Conservation (phyloP, 1,140 invertebrate species). For the Aphaenogaster floridana region DNA sequence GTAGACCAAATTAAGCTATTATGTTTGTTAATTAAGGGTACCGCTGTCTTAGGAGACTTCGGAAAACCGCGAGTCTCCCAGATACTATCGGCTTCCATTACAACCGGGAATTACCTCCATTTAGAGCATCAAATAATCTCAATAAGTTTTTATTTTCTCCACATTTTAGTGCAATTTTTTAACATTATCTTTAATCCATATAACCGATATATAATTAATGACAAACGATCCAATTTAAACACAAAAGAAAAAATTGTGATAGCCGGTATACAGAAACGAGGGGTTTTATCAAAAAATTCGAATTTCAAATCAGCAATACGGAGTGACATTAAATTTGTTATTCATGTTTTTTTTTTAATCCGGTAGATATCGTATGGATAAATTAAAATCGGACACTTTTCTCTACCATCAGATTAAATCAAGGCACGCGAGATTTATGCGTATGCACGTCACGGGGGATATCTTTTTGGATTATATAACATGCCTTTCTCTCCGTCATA, state of each 20-base stretch:
- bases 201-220: background rate
- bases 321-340: conserved; percentile 19
- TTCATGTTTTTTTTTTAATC: conserved; percentile 15
- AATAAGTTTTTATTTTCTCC: background rate
- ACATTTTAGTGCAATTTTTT: background rate
- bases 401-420: conserved; percentile 37
- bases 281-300: background rate
- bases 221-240: background rate
- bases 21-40: conserved; percentile 64
- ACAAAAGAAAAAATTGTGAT: background rate
- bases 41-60: conserved; percentile 43
- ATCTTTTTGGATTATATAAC: conserved; percentile 8
- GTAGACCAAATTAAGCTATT: conserved; percentile 59
- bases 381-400: conserved; percentile 34
- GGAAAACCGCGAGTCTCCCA: conserved; percentile 6
- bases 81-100: conserved; percentile 43
- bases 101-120: conserved; percentile 4
- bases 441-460: background rate
- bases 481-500: background rate
- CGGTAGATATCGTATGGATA: background rate
- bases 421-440: conserved; percentile 37
- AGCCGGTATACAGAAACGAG: background rate
- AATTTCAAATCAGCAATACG: conserved; percentile 23
- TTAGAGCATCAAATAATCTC: conserved; percentile 11
- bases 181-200: background rate